Conservation (phyloP, 2,888 invertebrate species). For the Rhagophthalmus giganteus region DNA sequence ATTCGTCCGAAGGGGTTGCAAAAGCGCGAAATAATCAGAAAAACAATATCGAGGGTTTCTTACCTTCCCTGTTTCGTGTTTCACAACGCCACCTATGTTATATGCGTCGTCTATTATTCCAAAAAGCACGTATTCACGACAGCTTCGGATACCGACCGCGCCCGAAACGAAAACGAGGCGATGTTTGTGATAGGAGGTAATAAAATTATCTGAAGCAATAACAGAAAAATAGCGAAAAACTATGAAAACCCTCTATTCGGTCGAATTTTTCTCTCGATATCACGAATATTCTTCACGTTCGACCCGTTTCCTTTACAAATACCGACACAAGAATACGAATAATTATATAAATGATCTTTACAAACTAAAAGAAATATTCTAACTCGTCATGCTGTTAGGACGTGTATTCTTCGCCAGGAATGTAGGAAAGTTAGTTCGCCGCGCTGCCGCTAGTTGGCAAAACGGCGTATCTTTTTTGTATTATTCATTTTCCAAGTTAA, state of each 20-base stretch:
- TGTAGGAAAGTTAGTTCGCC: slow-evolving; percentile 47
- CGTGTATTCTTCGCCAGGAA: slow-evolving; percentile 53
- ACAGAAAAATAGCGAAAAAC: slow-evolving; percentile 33
- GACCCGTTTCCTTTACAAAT: slow-evolving; percentile 11
- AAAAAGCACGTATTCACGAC: slow-evolving; percentile 56
- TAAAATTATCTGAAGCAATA: slow-evolving; percentile 46
- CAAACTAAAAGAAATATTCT: slow-evolving; percentile 52
- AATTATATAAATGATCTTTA: slow-evolving; percentile 8
- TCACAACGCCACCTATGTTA: slow-evolving; percentile 56
- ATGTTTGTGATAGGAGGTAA: slow-evolving; percentile 47
- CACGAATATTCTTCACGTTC: slow-evolving; percentile 9
- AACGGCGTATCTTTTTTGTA: slow-evolving; percentile 45
- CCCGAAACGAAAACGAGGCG: slow-evolving; percentile 48
- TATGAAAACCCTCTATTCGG: slow-evolving; percentile 14
- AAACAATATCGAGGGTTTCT: slow-evolving; percentile 54
- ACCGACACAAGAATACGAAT: slow-evolving; percentile 18
- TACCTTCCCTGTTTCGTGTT: slow-evolving; percentile 55
- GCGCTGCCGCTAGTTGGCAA: slow-evolving; percentile 49
- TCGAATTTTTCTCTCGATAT: slow-evolving; percentile 25
- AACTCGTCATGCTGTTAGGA: slow-evolving; percentile 50
- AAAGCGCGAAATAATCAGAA: slow-evolving; percentile 45
- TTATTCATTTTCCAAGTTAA: slow-evolving; percentile 52
- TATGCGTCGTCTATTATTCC: slow-evolving; percentile 54
- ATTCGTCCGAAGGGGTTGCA: slow-evolving; percentile 36
- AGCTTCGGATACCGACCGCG: slow-evolving; percentile 45